Evolutionary conservation across 2,113 vertebrate species (phyloP).

Genomic region (Galbula dea): DNA sequence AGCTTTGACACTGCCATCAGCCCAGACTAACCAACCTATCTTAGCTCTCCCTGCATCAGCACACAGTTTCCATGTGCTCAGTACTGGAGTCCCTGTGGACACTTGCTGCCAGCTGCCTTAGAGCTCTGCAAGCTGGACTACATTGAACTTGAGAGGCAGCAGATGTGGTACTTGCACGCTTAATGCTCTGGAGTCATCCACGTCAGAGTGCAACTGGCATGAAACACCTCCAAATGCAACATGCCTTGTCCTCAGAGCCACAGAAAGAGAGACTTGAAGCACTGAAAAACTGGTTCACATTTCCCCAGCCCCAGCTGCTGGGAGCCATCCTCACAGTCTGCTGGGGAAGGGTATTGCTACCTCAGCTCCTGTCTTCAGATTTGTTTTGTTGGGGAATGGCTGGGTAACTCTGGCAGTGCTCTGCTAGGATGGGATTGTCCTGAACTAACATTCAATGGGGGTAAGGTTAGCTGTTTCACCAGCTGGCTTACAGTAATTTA

Average conservation of each 20-base stretch:
- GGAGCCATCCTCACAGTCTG: not conserved
- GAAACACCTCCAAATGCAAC: accelerated
- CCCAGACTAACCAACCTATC: not conserved
- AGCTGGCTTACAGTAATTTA: not conserved
- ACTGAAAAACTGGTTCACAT: not conserved
- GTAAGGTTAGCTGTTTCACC: not conserved
- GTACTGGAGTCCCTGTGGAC: not conserved
- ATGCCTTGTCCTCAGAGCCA: accelerated
- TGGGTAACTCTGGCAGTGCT: not conserved
- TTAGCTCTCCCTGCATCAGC: not conserved
- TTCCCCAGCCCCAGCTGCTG: not conserved
- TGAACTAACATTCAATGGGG: not conserved
- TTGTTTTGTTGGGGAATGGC: not conserved
- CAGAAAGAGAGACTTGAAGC: accelerated
- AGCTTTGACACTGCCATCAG: not conserved
- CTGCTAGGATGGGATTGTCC: not conserved
- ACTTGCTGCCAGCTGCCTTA: not conserved
- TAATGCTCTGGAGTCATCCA: not conserved
- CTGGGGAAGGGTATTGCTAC: not conserved
- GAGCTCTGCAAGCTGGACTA: not conserved
- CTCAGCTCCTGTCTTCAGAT: not conserved
- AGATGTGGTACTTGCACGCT: not conserved
- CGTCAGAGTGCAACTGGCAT: accelerated
- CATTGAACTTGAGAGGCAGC: not conserved
- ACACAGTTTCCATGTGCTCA: accelerated